These are phyloP conservation scores for Columba janthina DNA, from an alignment of 2,113 vertebrate species.

Conservation along the genomic window DNA sequence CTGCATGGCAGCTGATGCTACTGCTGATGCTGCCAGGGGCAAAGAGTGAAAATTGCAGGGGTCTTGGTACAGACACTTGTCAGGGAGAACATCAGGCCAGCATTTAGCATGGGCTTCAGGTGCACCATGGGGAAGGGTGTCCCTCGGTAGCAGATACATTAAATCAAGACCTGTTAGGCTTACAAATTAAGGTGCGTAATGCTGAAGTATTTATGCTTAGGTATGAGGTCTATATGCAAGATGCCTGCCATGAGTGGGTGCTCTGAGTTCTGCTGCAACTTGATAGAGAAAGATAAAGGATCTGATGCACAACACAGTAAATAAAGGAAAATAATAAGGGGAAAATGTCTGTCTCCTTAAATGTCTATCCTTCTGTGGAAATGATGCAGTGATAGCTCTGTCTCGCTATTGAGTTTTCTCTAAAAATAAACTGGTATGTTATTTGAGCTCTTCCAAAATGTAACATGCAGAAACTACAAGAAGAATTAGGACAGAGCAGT, in stretches of 20 bases:
- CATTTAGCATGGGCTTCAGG: not conserved
- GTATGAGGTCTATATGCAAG: not conserved
- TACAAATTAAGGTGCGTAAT: not conserved
- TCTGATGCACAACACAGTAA: not conserved
- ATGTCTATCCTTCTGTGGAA: constrained; percentile 21
- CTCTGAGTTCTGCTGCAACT: not conserved
- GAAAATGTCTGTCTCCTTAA: not conserved
- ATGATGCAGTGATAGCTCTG: not conserved
- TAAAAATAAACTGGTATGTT: constrained; percentile 50
- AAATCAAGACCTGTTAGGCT: not conserved
- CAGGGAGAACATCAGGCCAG: not conserved
- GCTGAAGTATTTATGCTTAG: not conserved
- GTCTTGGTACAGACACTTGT: not conserved
- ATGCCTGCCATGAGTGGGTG: not conserved
- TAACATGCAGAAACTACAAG: constrained; percentile 24
- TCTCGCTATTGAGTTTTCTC: constrained; percentile 25
- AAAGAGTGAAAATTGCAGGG: not conserved
- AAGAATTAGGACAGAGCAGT: not conserved
- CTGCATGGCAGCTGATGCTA: not conserved
- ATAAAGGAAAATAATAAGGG: not conserved
- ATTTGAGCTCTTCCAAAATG: constrained; percentile 31
- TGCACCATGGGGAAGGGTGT: not conserved
- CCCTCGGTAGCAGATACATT: rapidly evolving
- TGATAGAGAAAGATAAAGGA: not conserved
- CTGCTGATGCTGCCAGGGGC: not conserved